Evolutionary conservation across 2,888 invertebrate genomes (phyloP).

Genomic region (Macrosiphum euphorbiae): DNA sequence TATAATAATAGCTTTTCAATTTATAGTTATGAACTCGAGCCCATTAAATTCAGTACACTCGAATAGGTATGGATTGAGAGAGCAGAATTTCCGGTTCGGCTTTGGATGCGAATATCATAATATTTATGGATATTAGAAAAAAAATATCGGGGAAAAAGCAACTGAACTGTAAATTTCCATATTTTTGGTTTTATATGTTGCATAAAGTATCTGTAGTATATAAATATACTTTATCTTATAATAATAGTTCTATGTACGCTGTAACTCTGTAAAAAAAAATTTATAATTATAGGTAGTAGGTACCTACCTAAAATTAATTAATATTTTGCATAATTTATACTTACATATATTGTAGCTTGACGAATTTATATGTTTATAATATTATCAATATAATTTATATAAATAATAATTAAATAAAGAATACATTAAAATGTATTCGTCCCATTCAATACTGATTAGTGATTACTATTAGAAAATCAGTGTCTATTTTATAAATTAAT

Average conservation of each 20-base stretch:
- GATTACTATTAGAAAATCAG: neutral
- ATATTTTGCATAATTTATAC: neutral
- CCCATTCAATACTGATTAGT: neutral
- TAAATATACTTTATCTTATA: neutral
- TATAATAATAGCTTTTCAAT: slow-evolving; percentile 29
- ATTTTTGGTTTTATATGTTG: neutral
- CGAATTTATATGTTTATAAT: neutral
- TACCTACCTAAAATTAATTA: neutral
- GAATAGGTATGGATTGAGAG: neutral
- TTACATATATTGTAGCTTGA: neutral
- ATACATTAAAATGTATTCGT: neutral
- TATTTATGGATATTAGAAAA: slow-evolving; percentile 39
- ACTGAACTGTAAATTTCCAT: slow-evolving; percentile 16
- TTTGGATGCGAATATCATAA: neutral
- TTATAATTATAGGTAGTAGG: neutral
- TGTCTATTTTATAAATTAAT: neutral
- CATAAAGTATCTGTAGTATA: neutral
- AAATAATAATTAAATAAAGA: neutral
- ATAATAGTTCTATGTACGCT: neutral
- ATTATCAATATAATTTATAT: neutral
- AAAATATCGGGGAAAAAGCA: neutral
- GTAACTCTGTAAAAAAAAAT: no score
- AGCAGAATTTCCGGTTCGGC: slow-evolving; percentile 37
- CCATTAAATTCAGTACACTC: slow-evolving; percentile 31
- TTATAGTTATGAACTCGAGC: neutral